These are phyloP conservation scores for Platerodrilus igneus DNA, from an alignment of 2,888 invertebrate genomes.

Conservation along the genomic window DNA sequence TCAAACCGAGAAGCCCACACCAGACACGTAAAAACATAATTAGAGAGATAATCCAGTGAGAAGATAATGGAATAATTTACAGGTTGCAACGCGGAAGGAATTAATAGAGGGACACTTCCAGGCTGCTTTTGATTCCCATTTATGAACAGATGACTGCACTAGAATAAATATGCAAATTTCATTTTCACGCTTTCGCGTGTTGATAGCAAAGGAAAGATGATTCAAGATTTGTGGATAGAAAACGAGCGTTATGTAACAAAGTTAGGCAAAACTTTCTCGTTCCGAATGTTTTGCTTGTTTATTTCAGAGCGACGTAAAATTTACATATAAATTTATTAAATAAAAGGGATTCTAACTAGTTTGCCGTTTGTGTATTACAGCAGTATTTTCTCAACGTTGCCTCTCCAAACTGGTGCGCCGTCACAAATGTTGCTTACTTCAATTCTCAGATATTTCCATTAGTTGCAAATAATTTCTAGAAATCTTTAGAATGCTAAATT, in stretches of 20 bases:
- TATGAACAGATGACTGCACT: constrained; percentile 36
- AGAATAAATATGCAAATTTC: constrained; percentile 39
- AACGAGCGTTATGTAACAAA: background rate
- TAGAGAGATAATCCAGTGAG: constrained; percentile 25
- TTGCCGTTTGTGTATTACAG: too few species aligned
- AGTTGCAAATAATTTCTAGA: too few species aligned
- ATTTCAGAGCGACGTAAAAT: too few species aligned
- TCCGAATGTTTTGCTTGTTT: too few species aligned
- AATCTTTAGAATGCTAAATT: too few species aligned
- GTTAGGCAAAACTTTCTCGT: too few species aligned
- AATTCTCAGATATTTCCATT: too few species aligned
- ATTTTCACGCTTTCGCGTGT: constrained; percentile 18
- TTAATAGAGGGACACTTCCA: constrained; percentile 36
- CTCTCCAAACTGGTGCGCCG: too few species aligned
- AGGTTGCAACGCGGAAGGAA: constrained; percentile 30
- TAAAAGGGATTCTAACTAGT: too few species aligned
- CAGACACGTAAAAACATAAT: constrained; percentile 29
- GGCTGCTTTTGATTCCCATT: constrained; percentile 36
- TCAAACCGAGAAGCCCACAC: constrained; percentile 14
- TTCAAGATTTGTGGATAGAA: constrained; percentile 2
- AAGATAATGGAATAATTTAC: constrained; percentile 39
- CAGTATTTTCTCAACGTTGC: too few species aligned
- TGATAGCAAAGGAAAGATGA: constrained; percentile 10
- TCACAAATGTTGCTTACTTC: too few species aligned
- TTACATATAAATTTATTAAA: too few species aligned